phyloP scores from a whole-genome alignment of 2,113 vertebrate species.

The Ascaphus truei region DNA sequence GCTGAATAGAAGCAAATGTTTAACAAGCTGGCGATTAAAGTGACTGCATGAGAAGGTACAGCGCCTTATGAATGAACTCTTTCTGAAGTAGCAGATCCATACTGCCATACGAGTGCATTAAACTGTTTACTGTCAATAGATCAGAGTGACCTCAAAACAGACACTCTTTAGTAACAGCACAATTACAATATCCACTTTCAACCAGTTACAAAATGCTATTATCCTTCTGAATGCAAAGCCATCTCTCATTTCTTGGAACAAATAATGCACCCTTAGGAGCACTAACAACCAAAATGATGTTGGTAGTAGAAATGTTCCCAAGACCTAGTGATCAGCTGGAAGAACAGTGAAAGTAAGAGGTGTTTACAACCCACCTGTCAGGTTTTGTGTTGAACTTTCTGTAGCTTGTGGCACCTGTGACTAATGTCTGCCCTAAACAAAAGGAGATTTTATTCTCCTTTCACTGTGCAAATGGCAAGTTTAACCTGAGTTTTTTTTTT shows the following conservation, averaged over 20 bases:
- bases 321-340: conserved; percentile 5
- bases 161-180: neutral
- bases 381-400: neutral
- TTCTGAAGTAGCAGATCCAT: neutral
- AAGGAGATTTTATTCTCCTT: neutral
- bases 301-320: neutral
- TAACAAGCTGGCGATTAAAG: conserved; percentile 24
- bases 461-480: conserved; percentile 15
- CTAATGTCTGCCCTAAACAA: neutral
- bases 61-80: neutral
- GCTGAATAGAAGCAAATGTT: conserved; percentile 22
- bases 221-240: conserved; percentile 10
- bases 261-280: conserved; percentile 9
- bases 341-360: conserved; percentile 15
- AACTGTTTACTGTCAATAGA: conserved; percentile 33
- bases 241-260: conserved; percentile 26
- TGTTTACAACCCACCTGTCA: neutral
- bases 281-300: neutral
- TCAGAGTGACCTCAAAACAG: conserved; percentile 5
- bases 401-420: conserved; percentile 9
- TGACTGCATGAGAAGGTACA: conserved; percentile 9
- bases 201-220: neutral
- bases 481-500: conserved; percentile 1
- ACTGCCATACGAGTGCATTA: conserved; percentile 3
- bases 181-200: conserved; percentile 29